These are phyloP conservation scores for Uloborus diversus DNA, from an alignment of 1,140 invertebrate species.

Conservation along the genomic window DNA sequence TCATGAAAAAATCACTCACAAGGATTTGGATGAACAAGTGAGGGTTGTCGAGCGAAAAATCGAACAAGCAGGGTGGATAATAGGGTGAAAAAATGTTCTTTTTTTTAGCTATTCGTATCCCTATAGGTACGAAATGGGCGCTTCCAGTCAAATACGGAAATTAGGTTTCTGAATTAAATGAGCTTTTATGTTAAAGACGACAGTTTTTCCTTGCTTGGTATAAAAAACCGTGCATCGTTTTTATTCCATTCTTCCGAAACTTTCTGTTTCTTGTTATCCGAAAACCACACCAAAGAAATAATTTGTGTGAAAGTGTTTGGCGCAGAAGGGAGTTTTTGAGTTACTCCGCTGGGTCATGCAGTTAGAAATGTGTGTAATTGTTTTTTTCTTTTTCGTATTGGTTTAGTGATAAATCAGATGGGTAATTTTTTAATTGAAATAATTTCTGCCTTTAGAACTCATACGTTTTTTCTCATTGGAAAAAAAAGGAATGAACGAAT, in stretches of 20 bases:
- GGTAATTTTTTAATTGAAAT: too few species aligned
- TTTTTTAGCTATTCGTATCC: background rate
- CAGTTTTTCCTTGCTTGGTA: background rate
- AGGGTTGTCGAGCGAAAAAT: constrained; percentile 38
- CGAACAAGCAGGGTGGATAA: constrained; percentile 21
- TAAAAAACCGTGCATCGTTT: too few species aligned
- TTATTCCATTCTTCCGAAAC: too few species aligned
- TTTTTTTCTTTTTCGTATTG: too few species aligned
- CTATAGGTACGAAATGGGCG: background rate
- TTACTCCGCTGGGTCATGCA: too few species aligned
- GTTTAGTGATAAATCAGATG: too few species aligned
- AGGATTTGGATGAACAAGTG: constrained; percentile 45
- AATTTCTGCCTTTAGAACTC: too few species aligned
- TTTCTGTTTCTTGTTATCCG: background rate
- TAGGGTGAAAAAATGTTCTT: constrained; percentile 7
- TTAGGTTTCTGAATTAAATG: constrained; percentile 54
- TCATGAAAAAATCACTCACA: constrained; percentile 20
- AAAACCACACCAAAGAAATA: background rate
- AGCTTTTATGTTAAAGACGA: constrained; percentile 42
- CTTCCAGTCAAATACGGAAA: constrained; percentile 53
- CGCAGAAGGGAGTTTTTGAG: too few species aligned
- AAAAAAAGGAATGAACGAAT: too few species aligned
- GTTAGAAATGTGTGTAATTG: too few species aligned
- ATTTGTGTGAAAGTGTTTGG: too few species aligned
- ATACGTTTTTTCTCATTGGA: too few species aligned